Base-by-base conservation (phyloP, 2,888 invertebrate species). In the Apotomis betuletana region DNA sequence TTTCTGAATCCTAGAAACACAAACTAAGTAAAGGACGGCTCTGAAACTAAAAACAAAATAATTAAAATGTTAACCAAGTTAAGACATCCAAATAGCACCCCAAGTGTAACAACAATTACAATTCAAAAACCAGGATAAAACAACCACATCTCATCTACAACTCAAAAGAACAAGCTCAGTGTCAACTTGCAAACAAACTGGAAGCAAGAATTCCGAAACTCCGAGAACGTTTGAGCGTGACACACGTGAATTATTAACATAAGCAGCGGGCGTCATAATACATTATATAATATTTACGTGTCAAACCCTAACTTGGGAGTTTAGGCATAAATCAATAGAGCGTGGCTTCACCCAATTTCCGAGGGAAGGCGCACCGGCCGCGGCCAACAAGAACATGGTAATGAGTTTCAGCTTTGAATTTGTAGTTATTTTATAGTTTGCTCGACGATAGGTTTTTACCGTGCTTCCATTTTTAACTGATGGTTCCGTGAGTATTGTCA, bases 131-230 rank as follows among this genome's bases (percentile, higher is more conserved):
- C 5, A 36, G 15, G 44, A 57, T 38, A 54, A 61, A 10, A 54
- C 54, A 13, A 52, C 36, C 6, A 10, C 3, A 27, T 41, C 52
- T 4, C 54, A 44, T 13, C 38, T 55, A 44, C 44, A 38, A 70
- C 59, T 54, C 65, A 46, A 38, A 67, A 61, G 38, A 54, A 60
- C 49, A 62, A 38, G 15, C 9, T 51, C 54, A 36, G 49, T 67
- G 59, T 65, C 70, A 61, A 65, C 60, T 65, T 67, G 49, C 38
- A 70, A 61, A 70, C 70, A 61, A 70, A 70, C 49, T 67, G 60
- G 15, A 64, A 70, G 61, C 70, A 70, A 67, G 70, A 70, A 67
- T 55, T 70, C 3, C 38, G n/a, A 57, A 70, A 70, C 60, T 70
- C 54, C n/a, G n/a, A 15, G 54, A 63, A 58, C 65, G 49, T 46